Evolutionary conservation across 2,113 vertebrate genomes (phyloP).

Genomic region (Oryzias javanicus): DNA sequence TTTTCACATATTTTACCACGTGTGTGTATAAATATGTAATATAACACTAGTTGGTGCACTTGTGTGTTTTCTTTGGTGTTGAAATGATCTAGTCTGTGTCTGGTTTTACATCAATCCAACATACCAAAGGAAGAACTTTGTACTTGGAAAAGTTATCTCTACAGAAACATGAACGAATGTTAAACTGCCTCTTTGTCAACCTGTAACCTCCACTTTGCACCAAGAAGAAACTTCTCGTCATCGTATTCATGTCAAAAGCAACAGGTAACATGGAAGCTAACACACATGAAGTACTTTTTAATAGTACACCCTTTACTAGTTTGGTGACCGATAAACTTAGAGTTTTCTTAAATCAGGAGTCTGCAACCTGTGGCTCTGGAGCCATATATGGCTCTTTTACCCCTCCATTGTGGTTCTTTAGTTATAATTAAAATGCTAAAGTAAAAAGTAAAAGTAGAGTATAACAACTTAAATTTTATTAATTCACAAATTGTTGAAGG

Average conservation of each 20-base stretch:
- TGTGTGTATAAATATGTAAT: slow-evolving; percentile 6
- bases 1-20: not conserved
- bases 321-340: no score
- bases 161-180: slow-evolving; percentile 16
- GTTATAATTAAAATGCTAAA: no score
- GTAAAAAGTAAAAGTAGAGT: no score
- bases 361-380: no score
- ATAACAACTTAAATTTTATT: no score
- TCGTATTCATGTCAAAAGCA: not conserved
- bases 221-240: slow-evolving; percentile 45
- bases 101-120: slow-evolving; percentile 16
- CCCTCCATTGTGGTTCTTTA: no score
- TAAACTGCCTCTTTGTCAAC: slow-evolving; percentile 33
- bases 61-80: slow-evolving; percentile 25
- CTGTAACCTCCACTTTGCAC: slow-evolving; percentile 20
- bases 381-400: no score
- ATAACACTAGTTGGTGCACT: slow-evolving; percentile 1
- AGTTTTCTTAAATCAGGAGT: no score
- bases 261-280: not conserved
- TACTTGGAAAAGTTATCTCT: not conserved
- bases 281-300: no score
- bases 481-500: no score
- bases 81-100: slow-evolving; percentile 4
- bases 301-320: no score
- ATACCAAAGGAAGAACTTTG: slow-evolving; percentile 18